Base-by-base conservation (phyloP, 53 echinoderm and acorn worm genomes). In the Patiria pectinifera region DNA sequence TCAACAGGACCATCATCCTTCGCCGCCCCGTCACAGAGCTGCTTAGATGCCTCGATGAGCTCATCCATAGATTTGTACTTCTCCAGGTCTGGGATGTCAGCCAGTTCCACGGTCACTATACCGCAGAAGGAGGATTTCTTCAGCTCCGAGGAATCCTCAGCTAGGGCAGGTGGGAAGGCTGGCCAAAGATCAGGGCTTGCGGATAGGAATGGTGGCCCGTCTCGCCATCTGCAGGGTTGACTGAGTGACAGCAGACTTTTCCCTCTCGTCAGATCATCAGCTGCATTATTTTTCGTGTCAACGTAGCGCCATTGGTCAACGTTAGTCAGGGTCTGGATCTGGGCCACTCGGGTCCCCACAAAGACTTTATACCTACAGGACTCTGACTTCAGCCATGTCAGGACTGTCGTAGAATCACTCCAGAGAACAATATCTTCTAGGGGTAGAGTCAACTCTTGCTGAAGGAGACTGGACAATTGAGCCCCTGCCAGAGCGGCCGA, bases 361-460 rank as follows among this genome's bases (percentile, higher is more conserved):
- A 70, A 26, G 44, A 86, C 53, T n/a, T 93, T 93, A 63, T 62
- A 89, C 60, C 83, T 58, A 18, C 62, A 53, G 47, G 82, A 83
- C 14, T 90, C 76, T 18, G 62, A 83, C 35, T 83, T 84, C 24
- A 94, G 72, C 91, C 93, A 93, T 3, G 22, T 45, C 12, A 93
- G 26, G 16, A 72, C 87, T 24, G 83, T 92, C 21, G 83, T 92
- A 23, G 63, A 83, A 25, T 92, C 92, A n/a, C 82, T 82, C 82
- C 82, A 82, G 35, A 35, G 35, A 35, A 35, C 35, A 35, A 35
- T 35, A 35, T 35, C 35, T 35, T 35, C 35, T 35, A 35, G 35
- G 35, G 35, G 35, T 35, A 35, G 35, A 35, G 35, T 35, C 35
- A 35, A 35, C 35, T 35, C 35, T 35, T 35, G 35, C 35, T 35